These are phyloP conservation scores for Xestoiulus laeticollis DNA, from an alignment of 2,888 invertebrate species.

Conservation along the genomic window DNA sequence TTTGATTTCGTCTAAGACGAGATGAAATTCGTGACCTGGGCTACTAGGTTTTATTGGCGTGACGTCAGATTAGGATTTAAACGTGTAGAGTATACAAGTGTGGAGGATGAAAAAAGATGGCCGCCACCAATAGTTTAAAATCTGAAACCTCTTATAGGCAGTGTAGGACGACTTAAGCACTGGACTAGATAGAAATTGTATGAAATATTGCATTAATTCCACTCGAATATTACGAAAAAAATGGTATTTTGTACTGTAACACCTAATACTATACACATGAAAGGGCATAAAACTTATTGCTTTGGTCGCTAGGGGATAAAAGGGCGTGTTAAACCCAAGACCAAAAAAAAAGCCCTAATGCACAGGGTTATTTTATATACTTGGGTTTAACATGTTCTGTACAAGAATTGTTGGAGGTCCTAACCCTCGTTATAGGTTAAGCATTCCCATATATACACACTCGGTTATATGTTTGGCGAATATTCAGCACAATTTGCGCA, in stretches of 20 bases:
- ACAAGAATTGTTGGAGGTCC: background rate
- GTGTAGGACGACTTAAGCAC: background rate
- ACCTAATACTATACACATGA: background rate
- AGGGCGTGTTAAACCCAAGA: too few species aligned
- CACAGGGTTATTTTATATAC: too few species aligned
- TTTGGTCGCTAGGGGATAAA: background rate
- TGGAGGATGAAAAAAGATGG: background rate
- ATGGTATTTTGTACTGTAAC: background rate
- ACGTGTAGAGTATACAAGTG: too few species aligned
- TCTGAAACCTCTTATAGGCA: too few species aligned
- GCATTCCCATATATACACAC: background rate
- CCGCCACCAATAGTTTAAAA: background rate
- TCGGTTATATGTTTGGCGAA: constrained; percentile 1
- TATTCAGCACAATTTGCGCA: constrained; percentile 12
- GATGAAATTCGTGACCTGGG: too few species aligned
- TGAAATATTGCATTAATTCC: background rate
- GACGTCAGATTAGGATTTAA: too few species aligned
- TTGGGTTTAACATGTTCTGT: background rate
- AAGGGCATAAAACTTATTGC: background rate
- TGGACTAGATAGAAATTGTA: background rate
- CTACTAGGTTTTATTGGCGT: too few species aligned
- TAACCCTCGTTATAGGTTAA: background rate
- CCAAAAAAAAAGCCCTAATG: too few species aligned
- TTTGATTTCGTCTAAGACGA: too few species aligned
- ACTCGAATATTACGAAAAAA: background rate